A percentile compares a stretch with the other conserved stretches of the same genome.
Conservation (phyloP, 1,140 invertebrate species). For the Ceratoteleas bidentatus region DNA sequence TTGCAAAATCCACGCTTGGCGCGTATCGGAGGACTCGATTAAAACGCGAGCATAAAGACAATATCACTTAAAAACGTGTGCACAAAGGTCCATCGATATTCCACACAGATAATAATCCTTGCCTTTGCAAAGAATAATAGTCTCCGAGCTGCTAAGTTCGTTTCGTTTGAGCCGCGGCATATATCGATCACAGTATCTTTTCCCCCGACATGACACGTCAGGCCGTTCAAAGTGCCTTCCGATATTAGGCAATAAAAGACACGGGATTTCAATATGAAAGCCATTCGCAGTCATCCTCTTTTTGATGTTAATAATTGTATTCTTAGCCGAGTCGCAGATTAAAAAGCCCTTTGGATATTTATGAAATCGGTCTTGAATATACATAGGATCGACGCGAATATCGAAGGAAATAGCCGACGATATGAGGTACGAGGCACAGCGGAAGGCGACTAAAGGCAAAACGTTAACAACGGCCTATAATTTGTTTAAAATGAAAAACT, state of each 20-base stretch:
- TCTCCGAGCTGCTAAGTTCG: slow-evolving; percentile 62
- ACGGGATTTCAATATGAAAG: slow-evolving; percentile 67
- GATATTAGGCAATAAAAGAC: slow-evolving; percentile 65
- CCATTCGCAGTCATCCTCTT: slow-evolving; percentile 64
- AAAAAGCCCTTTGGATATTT: slow-evolving; percentile 68
- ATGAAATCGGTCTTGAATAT: slow-evolving; percentile 69
- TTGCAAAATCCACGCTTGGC: slow-evolving; percentile 17
- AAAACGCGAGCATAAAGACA: slow-evolving; percentile 54
- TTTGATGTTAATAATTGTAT: slow-evolving; percentile 69
- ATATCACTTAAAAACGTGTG: slow-evolving; percentile 58
- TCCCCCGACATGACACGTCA: slow-evolving; percentile 37
- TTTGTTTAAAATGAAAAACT: slow-evolving; percentile 43
- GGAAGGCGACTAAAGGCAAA: slow-evolving; percentile 14
- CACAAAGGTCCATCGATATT: slow-evolving; percentile 65
- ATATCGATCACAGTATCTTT: slow-evolving; percentile 62
- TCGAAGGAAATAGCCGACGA: slow-evolving; percentile 53
- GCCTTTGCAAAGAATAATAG: slow-evolving; percentile 62
- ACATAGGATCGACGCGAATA: slow-evolving; percentile 62
- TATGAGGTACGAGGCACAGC: slow-evolving; percentile 24
- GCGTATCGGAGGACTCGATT: slow-evolving; percentile 31
- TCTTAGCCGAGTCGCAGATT: slow-evolving; percentile 64
- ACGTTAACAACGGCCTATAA: slow-evolving; percentile 47
- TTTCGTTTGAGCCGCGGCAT: slow-evolving; percentile 62
- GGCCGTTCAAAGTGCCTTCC: slow-evolving; percentile 55
- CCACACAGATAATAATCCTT: slow-evolving; percentile 65